phyloP scores from a whole-genome alignment of 2,888 invertebrate genomes.

The Hemithea aestivaria region DNA sequence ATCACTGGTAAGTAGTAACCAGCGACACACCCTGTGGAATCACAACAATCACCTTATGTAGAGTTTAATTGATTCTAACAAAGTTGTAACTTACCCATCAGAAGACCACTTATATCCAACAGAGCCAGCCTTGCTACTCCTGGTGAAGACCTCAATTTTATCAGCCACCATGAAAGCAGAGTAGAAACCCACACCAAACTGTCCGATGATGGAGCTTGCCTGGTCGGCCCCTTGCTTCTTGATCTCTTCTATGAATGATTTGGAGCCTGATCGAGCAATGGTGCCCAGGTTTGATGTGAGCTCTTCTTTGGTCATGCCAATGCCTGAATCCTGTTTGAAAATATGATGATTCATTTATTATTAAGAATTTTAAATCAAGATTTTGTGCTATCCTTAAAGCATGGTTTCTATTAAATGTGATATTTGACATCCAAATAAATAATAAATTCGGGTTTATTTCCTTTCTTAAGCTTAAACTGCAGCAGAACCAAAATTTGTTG shows the following conservation, averaged over 20 bases:
- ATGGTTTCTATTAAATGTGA: too few species aligned
- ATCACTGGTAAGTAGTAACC: too few species aligned
- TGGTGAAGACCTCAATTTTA: slow-evolving; percentile 94
- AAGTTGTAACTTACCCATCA: slow-evolving; percentile 85
- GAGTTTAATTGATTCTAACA: neutral
- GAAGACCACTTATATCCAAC: slow-evolving; percentile 92
- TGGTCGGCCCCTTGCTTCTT: slow-evolving; percentile 81
- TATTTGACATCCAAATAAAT: too few species aligned
- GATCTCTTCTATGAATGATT: slow-evolving; percentile 92
- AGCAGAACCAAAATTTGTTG: too few species aligned
- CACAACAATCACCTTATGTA: too few species aligned
- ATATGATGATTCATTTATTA: too few species aligned
- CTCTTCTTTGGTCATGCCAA: slow-evolving; percentile 97
- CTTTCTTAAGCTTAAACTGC: too few species aligned
- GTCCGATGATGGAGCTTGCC: slow-evolving; percentile 92
- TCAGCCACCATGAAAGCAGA: slow-evolving; percentile 98
- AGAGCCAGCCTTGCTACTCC: slow-evolving; percentile 81
- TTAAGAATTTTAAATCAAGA: too few species aligned
- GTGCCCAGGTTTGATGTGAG: slow-evolving; percentile 94
- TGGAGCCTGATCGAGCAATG: slow-evolving; percentile 97
- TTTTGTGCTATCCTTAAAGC: too few species aligned
- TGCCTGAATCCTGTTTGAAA: slow-evolving; percentile 87
- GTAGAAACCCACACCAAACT: slow-evolving; percentile 99
- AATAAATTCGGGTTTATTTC: too few species aligned
- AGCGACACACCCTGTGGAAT: too few species aligned